Evolutionary conservation across 2,888 invertebrate species (phyloP), one percentile per base, ranked within the genome.

Genomic region (Harmothoe impar): DNA sequence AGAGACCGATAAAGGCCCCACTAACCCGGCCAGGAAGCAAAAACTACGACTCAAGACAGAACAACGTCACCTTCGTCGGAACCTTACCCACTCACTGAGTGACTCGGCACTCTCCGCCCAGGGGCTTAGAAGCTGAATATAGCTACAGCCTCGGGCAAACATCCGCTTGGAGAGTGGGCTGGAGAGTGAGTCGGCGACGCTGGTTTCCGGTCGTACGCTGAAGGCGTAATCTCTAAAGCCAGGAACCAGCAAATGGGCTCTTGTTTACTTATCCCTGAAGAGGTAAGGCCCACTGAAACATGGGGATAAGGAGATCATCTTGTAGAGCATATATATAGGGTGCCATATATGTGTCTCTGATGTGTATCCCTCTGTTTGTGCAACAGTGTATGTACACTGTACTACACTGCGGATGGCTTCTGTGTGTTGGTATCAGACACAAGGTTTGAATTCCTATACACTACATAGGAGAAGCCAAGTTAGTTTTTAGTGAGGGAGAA

Each of bases 221-320:
- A 29, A 72, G 72, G 72, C 3, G 72, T 72, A 72, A 72, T 72
- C 72, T 72, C n/a, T 29, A 72, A 72, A 23, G 72, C 72, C 72
- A 72, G 72, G 72, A 72, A 29, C 29, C 29, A 29, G 72, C 72
- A 17, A 72, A 29, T 72, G 72, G 29, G 72, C 31, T 72, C 72
- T 72, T 29, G 31, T 29, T 72, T 29, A 72, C 72, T 29, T 25
- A 25, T 72, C 72, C 72, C 20, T 62, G 62, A 62, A 25, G 72
- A n/a, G 72, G 72, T 15, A 29, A 29, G 15, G 5, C 29, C 29
- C 15, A 15, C 72, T 5, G 72, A 72, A 72, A 72, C 43, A 43
- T 43, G 10, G 43, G 43, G 43, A 43, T 43, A 43, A 43, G 43
- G 43, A 43, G 43, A 43, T 43, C 3, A 43, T 43, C 43, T 43